A percentile compares a stretch with the other conserved stretches of the same genome.
Conservation (phyloP, 2,888 invertebrate species). For the Pammene fasciana region DNA sequence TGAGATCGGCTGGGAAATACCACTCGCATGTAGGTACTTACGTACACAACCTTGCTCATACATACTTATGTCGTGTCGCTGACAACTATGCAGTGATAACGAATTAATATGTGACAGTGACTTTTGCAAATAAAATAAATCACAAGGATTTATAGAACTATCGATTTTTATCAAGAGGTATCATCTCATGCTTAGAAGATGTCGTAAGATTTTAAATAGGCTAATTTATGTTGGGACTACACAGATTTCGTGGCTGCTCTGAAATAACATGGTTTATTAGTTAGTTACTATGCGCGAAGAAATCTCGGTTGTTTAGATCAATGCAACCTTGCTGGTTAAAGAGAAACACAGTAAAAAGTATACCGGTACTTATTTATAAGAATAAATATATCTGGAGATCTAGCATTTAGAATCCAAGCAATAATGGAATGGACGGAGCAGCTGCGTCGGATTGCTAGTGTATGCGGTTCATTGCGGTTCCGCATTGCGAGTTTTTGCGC, state of each 20-base stretch:
- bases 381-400: slow-evolving; percentile 11
- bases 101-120: slow-evolving; percentile 53
- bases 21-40: slow-evolving; percentile 68
- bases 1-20: slow-evolving; percentile 82
- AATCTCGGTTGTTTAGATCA: neutral
- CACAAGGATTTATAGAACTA: slow-evolving; percentile 37
- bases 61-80: slow-evolving; percentile 65
- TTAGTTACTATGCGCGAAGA: neutral
- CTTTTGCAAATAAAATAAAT: slow-evolving; percentile 46
- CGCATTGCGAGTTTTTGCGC: slow-evolving; percentile 69
- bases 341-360: slow-evolving; percentile 14
- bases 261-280: neutral
- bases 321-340: neutral
- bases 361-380: slow-evolving; percentile 9
- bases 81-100: slow-evolving; percentile 59
- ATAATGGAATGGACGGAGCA: slow-evolving; percentile 66
- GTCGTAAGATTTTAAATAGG: slow-evolving; percentile 21
- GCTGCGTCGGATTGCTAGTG: slow-evolving; percentile 66
- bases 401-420: slow-evolving; percentile 47
- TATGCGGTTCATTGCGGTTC: slow-evolving; percentile 60
- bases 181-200: slow-evolving; percentile 35
- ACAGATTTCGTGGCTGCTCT: slow-evolving; percentile 16
- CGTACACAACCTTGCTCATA: slow-evolving; percentile 61
- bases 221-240: slow-evolving; percentile 19
- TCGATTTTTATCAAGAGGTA: slow-evolving; percentile 33